Evolutionary conservation across 2,888 invertebrate genomes (phyloP).

Genomic region (Trichopoda pennipes): DNA sequence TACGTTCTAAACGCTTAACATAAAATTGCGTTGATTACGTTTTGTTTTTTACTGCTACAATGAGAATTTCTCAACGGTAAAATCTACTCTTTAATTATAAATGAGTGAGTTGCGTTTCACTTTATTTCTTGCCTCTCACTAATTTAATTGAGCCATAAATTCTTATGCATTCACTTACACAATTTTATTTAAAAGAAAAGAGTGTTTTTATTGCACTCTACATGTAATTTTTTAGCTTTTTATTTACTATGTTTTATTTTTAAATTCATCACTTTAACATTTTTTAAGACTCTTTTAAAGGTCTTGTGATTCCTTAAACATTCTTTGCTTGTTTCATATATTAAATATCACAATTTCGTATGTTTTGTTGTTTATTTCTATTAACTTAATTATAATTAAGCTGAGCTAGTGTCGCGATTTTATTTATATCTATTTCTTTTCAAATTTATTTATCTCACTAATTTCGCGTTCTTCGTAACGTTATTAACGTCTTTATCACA

Average conservation of each 20-base stretch:
- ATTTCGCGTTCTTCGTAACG: constrained; percentile 54
- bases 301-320: constrained; percentile 46
- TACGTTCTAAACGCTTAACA: constrained; percentile 68
- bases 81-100: background rate
- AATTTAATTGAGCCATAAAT: constrained; percentile 7
- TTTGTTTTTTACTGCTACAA: constrained; percentile 33
- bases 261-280: constrained; percentile 14
- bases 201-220: constrained; percentile 33
- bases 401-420: constrained; percentile 54
- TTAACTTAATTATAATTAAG: constrained; percentile 28
- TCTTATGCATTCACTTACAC: constrained; percentile 17
- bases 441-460: constrained; percentile 24
- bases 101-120: background rate
- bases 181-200: constrained; percentile 16
- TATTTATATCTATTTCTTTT: constrained; percentile 2
- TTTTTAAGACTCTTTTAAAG: constrained; percentile 63
- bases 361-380: constrained; percentile 32
- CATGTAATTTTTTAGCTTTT: constrained; percentile 28
- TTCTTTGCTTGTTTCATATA: constrained; percentile 49
- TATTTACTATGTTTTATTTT: constrained; percentile 7
- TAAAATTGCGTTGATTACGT: constrained; percentile 65
- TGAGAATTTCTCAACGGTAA: constrained; percentile 19
- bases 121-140: background rate
- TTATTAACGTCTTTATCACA: constrained; percentile 70
- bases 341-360: constrained; percentile 65